Evolutionary conservation across 2,797 vertebrate species (phyloP).

Genomic region (Spinus olivaceus): DNA sequence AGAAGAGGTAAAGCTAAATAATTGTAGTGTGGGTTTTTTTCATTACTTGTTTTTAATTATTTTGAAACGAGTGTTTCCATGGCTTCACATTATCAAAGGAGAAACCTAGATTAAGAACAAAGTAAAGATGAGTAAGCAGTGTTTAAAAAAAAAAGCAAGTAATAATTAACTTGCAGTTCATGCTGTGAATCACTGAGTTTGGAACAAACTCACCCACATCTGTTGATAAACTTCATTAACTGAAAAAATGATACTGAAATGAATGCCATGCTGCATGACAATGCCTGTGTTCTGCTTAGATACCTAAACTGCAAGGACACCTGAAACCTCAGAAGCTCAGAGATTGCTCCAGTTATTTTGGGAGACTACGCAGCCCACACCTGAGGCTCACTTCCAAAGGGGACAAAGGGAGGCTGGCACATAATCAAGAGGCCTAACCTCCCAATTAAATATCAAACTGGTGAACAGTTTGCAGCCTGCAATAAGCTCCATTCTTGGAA

Average conservation of each 20-base stretch:
- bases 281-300: neutral
- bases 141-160: neutral
- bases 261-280: neutral
- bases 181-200: neutral
- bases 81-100: neutral
- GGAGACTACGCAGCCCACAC: neutral
- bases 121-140: slow-evolving; percentile 4
- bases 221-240: slow-evolving; percentile 43
- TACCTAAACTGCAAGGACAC: neutral
- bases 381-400: neutral
- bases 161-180: slow-evolving; percentile 18
- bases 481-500: neutral
- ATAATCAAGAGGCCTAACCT: neutral
- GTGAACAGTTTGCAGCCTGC: neutral
- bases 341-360: neutral
- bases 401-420: neutral
- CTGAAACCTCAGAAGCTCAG: neutral
- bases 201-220: neutral
- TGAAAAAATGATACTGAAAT: neutral
- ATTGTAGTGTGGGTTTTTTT: neutral
- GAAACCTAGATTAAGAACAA: slow-evolving; percentile 16
- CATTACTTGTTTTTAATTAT: slow-evolving; percentile 13
- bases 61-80: neutral
- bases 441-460: neutral
- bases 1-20: neutral